phyloP scores from a whole-genome alignment of 2,797 vertebrate genomes.

The Acipenser oxyrinchus region DNA sequence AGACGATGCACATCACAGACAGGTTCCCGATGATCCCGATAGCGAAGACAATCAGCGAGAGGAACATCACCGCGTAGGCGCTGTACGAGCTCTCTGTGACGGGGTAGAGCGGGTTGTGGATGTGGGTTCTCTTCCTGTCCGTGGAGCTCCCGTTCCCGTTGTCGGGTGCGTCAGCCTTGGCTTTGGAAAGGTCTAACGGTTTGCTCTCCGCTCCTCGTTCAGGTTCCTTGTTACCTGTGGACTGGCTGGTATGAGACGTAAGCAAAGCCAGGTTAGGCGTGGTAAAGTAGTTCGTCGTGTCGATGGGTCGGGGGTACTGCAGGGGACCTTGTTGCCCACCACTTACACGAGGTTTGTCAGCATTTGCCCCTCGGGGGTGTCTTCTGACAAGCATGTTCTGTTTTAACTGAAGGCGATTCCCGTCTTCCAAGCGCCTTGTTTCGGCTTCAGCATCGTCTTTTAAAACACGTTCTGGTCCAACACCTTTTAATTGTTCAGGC shows the following conservation, averaged over 20 bases:
- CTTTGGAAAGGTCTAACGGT: neutral
- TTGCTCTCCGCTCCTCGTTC: conserved; percentile 10
- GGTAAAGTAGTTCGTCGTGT: conserved; percentile 54
- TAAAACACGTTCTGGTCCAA: no score
- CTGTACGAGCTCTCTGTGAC: conserved; percentile 70
- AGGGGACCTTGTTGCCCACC: conserved; percentile 18
- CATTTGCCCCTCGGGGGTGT: neutral
- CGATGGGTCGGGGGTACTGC: conserved; percentile 53
- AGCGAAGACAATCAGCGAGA: conserved; percentile 75
- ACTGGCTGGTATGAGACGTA: neutral
- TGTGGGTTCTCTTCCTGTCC: conserved; percentile 45
- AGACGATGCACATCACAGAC: conserved; percentile 89
- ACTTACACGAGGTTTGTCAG: neutral
- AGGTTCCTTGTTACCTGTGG: conserved; percentile 13
- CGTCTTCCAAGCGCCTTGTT: neutral
- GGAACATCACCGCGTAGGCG: conserved; percentile 74
- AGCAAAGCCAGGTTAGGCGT: conserved; percentile 32
- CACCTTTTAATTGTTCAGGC: no score
- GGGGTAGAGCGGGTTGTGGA: conserved; percentile 78
- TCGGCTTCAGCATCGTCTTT: no score
- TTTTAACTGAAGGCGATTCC: neutral
- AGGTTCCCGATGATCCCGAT: conserved; percentile 87
- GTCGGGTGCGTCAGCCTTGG: conserved; percentile 13
- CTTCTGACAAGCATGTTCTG: no score
- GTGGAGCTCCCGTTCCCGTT: conserved; percentile 40